Base-by-base conservation (phyloP, 2,888 invertebrate genomes). In the Lamellibrachia columna region DNA sequence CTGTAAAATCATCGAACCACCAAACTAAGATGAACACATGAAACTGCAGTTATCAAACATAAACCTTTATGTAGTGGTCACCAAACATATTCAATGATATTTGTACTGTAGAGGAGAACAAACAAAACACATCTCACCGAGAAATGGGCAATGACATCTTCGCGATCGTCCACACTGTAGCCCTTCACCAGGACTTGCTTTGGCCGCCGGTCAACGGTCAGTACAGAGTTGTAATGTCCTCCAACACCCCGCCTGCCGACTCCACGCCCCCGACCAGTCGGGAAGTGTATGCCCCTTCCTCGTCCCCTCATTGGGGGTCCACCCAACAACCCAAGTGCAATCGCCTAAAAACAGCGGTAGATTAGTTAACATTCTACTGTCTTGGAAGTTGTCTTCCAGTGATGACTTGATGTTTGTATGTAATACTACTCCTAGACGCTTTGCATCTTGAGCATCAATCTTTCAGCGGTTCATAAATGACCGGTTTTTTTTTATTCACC, bases 131-230 rank as follows among this genome's bases (percentile, higher is more conserved):
- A 90, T 95, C 97, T 97, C 97, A 99, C 99, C 96, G 98, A 97
- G 96, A 99, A 98, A 96, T 99, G 99, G 9, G 97, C 97, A 93
- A 98, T 96, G 90, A 99, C 97, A 90, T 98, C 97, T 55, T 98
- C 98, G 94, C 98, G 97, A 95, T 98, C 98, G 94, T 98, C 98
- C 15, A 97, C 97, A 95, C 98, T 98, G 97, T 98, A 99, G 28
- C 99, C 99, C 7, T 98, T 98, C 92, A 99, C 98, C 93, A 98
- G 97, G 93, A 99, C 97, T 93, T 98, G 98, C 3, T 98, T 98
- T 1, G 99, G 98, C 93, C 99, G 97, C 94, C 98, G 98, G 97
- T 99, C 99, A 75, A 75, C 75, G 22, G n/a, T 75, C 75, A 75
- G 75, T 22, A 75, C 75, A 0, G 75, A 75, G 75, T 75, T 75